Conservation (phyloP, 2,797 vertebrate genomes). For the Anableps anableps region DNA sequence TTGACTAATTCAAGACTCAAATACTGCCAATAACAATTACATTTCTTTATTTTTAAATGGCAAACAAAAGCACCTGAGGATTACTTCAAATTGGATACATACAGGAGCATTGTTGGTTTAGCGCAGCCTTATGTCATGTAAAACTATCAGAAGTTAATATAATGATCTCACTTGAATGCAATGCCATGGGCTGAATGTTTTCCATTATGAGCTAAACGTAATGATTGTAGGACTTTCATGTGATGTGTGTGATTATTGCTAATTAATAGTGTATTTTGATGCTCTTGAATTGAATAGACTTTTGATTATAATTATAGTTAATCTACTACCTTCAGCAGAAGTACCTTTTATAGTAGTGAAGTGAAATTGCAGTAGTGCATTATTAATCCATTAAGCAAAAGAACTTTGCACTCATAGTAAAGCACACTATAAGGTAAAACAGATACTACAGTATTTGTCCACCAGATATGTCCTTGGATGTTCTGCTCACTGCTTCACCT, state of each 20-base stretch:
- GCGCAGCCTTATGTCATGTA: neutral
- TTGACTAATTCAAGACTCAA: no score
- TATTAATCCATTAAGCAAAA: neutral
- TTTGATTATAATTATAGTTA: neutral
- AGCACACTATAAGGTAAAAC: conserved; percentile 21
- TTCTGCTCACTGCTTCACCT: conserved; percentile 1
- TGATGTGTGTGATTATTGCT: neutral
- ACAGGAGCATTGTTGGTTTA: neutral
- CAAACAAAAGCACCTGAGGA: no score
- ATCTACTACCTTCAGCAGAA: neutral
- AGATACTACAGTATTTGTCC: neutral
- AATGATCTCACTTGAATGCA: neutral
- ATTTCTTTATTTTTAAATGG: no score
- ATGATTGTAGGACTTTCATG: neutral
- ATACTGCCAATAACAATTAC: no score
- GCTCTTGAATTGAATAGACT: neutral
- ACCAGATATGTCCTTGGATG: conserved; percentile 18
- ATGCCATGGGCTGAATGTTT: neutral
- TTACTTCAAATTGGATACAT: no score
- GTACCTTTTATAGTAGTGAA: neutral
- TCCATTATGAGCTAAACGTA: neutral
- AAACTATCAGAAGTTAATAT: neutral
- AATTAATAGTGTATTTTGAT: neutral
- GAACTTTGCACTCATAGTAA: neutral
- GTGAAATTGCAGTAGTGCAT: neutral